phyloP scores from a whole-genome alignment of 2,113 vertebrate species.

The Thalassarche chlororhynchos region DNA sequence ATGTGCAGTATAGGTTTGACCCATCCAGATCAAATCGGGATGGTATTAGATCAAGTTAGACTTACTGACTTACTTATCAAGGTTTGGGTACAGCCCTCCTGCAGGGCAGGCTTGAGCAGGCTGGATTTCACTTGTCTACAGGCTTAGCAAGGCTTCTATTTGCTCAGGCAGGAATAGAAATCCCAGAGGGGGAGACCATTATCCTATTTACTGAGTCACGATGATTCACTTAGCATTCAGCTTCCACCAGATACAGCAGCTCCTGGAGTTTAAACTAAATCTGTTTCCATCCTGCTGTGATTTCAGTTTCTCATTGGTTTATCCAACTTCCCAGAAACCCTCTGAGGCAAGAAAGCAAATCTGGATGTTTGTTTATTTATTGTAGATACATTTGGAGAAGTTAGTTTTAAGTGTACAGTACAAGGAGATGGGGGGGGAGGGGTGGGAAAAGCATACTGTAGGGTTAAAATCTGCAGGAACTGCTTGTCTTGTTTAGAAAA shows the following conservation, averaged over 20 bases:
- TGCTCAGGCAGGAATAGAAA: slow-evolving; percentile 30
- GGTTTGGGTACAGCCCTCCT: neutral
- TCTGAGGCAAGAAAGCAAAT: neutral
- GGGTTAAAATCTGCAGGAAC: neutral
- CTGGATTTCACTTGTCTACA: neutral
- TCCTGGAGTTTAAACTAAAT: slow-evolving; percentile 18
- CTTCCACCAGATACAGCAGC: neutral
- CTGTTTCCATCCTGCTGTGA: slow-evolving; percentile 2
- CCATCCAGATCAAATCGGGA: neutral
- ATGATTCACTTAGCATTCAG: slow-evolving; percentile 47
- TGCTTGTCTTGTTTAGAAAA: neutral
- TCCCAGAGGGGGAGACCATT: slow-evolving; percentile 39
- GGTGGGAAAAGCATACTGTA: neutral
- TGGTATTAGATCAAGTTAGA: neutral
- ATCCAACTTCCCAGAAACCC: neutral
- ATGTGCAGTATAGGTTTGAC: neutral
- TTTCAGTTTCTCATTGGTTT: neutral
- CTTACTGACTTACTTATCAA: neutral
- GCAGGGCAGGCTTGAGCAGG: neutral
- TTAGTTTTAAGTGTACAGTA: neutral
- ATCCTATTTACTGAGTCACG: slow-evolving; percentile 54
- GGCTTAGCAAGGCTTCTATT: neutral
- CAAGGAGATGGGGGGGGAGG: neutral
- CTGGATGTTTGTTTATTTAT: neutral
- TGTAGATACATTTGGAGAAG: neutral